Conservation (phyloP, 2,113 vertebrate species). For the Microcebus tavaratra region DNA sequence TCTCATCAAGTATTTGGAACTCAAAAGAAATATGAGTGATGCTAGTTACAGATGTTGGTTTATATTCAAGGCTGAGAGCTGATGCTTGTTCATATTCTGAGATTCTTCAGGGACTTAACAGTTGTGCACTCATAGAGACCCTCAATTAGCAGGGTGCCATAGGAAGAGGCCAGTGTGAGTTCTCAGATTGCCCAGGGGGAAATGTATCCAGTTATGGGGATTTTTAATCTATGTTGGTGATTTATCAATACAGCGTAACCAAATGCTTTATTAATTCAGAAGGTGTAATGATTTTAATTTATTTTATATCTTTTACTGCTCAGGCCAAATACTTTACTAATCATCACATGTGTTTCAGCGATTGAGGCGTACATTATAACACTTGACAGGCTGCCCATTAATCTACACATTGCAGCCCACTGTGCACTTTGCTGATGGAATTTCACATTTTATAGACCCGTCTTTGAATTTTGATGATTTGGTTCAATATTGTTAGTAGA, state of each 20-base stretch:
- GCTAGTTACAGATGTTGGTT: conserved; percentile 4
- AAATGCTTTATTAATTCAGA: conserved; percentile 65
- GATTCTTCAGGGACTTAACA: neutral
- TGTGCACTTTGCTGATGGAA: conserved; percentile 40
- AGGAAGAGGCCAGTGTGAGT: neutral
- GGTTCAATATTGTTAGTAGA: conserved; percentile 45
- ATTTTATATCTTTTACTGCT: conserved; percentile 73
- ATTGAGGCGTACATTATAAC: conserved; percentile 55
- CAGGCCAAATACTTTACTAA: conserved; percentile 77
- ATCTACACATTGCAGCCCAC: conserved; percentile 4
- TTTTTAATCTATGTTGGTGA: conserved; percentile 4
- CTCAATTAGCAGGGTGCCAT: neutral
- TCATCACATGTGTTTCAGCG: conserved; percentile 29
- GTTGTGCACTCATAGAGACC: neutral
- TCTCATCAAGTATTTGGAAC: conserved; percentile 7
- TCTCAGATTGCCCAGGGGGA: neutral
- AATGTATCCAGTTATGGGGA: neutral
- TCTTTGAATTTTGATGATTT: conserved; percentile 62
- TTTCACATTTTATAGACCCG: conserved; percentile 53
- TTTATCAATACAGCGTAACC: neutral
- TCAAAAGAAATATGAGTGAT: conserved; percentile 41
- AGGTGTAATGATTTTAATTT: conserved; percentile 75
- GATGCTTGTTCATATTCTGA: neutral
- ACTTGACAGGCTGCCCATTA: conserved; percentile 32
- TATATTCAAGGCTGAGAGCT: neutral